Evolutionary conservation across 2,888 invertebrate genomes (phyloP), one percentile per base, ranked within the genome.

Genomic region (Tanytarsus gracilentus): DNA sequence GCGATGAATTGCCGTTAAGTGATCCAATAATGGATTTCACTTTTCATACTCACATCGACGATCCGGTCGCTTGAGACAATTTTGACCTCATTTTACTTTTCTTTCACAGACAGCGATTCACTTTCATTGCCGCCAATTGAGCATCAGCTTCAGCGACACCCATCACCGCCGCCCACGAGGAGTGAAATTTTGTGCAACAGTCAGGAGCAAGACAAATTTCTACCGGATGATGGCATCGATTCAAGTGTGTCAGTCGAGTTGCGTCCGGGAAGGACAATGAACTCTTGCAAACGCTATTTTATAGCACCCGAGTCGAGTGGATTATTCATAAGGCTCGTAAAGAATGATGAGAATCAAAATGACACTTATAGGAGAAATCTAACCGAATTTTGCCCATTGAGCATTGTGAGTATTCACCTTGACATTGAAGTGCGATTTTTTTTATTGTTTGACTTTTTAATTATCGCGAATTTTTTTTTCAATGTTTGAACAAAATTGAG

Each of bases 231-330:
- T 23, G 72, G 73, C 63, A 70, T 69, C 62, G 70, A 71, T 66
- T 73, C 73, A 66, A 73, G 73, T 67, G 68, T 73, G 14, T 69
- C 71, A 63, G 69, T 73, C 52, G 72, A 73, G 63, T 69, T 73
- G 58, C 69, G 71, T 63, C 67, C 71, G 53, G 52, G 64, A 18
- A 64, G 65, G 53, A 67, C 67, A 9, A 63, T 64, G 33, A 65
- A 67, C 50, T 68, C 68, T 36, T 73, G 73, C 61, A 68, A 70
- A 51, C 68, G 72, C 59, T 72, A 70, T 48, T 62, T 73, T 52
- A 71, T 69, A 40, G 71, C 73, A 21, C 72, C 73, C 48, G 66
- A 69, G 60, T 68, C 67, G 53, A 70, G 71, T 62, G 73, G 73
- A 9, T 72, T 73, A 62, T 71, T 73, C 30, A 69, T 73, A 61